These are phyloP conservation scores for Tetragnatha montana DNA, from an alignment of 2,888 invertebrate species.

Conservation along the genomic window DNA sequence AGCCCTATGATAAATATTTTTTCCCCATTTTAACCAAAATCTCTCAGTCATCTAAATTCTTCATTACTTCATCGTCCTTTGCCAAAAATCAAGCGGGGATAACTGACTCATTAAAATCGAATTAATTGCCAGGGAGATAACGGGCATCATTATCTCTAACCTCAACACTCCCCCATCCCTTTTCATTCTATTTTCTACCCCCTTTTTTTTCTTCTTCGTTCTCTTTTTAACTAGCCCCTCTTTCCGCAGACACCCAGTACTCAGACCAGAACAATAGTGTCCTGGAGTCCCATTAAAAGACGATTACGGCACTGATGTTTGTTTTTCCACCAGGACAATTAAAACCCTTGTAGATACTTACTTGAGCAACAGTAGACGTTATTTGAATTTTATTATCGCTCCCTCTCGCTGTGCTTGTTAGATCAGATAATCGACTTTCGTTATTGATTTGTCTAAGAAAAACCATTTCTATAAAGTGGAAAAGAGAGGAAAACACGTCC, in stretches of 20 bases:
- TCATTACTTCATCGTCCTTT: not conserved
- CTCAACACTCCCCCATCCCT: conserved; percentile 11
- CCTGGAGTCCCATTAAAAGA: not conserved
- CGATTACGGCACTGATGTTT: not conserved
- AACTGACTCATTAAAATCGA: conserved; percentile 18
- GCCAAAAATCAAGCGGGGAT: not conserved
- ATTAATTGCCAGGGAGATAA: conserved; percentile 10
- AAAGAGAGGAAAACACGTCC: too few relatives aligned
- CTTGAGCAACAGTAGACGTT: not conserved
- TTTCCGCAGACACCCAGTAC: not conserved
- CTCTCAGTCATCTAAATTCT: too few relatives aligned
- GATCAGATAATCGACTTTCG: too few relatives aligned
- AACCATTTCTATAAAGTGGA: too few relatives aligned
- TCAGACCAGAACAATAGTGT: not conserved
- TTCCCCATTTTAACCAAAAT: too few relatives aligned
- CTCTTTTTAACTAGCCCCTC: not conserved
- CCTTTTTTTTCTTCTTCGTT: not conserved
- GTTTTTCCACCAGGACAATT: not conserved
- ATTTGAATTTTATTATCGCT: not conserved
- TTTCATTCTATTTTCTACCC: not conserved
- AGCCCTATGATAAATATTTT: too few relatives aligned
- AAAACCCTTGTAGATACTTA: not conserved
- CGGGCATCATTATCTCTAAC: conserved; percentile 15
- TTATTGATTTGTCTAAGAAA: too few relatives aligned
- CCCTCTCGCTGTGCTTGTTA: too few relatives aligned